Base-by-base conservation (phyloP, 2,797 vertebrate genomes). In the Cyclopterus lumpus region DNA sequence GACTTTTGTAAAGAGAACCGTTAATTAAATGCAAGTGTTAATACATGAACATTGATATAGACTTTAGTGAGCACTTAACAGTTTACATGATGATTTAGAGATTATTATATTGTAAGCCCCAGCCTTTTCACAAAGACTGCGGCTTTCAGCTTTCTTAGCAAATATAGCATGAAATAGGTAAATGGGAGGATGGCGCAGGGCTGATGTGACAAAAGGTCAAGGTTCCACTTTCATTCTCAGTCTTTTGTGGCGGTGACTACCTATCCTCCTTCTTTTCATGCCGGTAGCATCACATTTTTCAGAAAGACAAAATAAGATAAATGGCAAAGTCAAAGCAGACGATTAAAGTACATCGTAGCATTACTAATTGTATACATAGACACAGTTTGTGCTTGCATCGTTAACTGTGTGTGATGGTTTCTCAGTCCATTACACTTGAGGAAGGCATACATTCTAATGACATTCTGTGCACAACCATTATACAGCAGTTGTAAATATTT, bases 401-500 rank as follows among this genome's bases (percentile, higher is more conserved):
- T 89, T 88, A 88, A 83, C 84, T 76, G 64, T 78, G 82, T 71
- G 73, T 75, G 70, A 88, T 87, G 83, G 81, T 70, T 83, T 75
- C 78, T 83, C 83, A 82, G 75, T 81, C 80, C 90, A 89, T 90
- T 90, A 88, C 84, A 82, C 79, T 80, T 71, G 81, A 83, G 80
- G 80, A 81, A 75, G 81, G 76, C 85, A 82, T 84, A 86, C 74
- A 77, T 83, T 86, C 77, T 85, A 81, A 84, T 87, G 76, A 66
- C 81, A 77, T 61, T 80, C 61, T 80, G 73, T 44, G 15, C 74
- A 75, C 49, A 81, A 66, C 72, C 79, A 76, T 85, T 85, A 83
- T 87, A 81, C 84, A 84, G 85, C 72, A 73, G 86, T 74, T 84
- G 84, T 92, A 91, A 88, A 93, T 89, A 90, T 88, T 84, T 86